phyloP scores from a whole-genome alignment of 2,888 invertebrate genomes.

The Volucella inanis region DNA sequence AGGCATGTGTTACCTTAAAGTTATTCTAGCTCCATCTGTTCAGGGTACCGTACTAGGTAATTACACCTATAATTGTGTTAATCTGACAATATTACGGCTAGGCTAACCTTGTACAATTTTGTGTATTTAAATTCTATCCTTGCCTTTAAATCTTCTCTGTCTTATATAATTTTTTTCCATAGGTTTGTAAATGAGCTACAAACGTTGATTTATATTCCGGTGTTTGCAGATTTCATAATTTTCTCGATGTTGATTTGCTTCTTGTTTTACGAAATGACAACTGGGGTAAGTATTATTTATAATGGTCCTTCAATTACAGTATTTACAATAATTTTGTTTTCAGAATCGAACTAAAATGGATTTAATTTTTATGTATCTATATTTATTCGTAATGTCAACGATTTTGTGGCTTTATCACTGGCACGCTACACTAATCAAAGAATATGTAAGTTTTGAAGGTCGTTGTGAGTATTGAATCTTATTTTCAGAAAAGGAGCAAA shows the following conservation, averaged over 20 bases:
- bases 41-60: no score
- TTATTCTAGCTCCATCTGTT: no score
- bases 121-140: no score
- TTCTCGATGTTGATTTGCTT: slow-evolving; percentile 79
- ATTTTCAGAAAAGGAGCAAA: no score
- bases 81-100: no score
- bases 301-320: not conserved
- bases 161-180: not conserved
- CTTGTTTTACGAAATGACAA: slow-evolving; percentile 77
- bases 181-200: slow-evolving; percentile 77
- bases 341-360: slow-evolving; percentile 78
- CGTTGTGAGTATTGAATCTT: no score
- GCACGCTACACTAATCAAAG: slow-evolving; percentile 79
- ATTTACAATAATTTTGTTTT: not conserved
- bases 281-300: slow-evolving; percentile 76
- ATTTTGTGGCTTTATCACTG: slow-evolving; percentile 80
- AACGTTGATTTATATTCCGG: slow-evolving; percentile 77
- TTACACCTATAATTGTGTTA: no score
- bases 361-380: slow-evolving; percentile 77
- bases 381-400: slow-evolving; percentile 77
- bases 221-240: slow-evolving; percentile 79
- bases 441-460: slow-evolving; percentile 75
- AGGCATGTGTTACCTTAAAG: no score
- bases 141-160: no score
- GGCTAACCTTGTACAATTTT: no score